A percentile compares a stretch with the other conserved stretches of the same genome.
Conservation (phyloP, 2,113 vertebrate genomes). For the Lota lota region DNA sequence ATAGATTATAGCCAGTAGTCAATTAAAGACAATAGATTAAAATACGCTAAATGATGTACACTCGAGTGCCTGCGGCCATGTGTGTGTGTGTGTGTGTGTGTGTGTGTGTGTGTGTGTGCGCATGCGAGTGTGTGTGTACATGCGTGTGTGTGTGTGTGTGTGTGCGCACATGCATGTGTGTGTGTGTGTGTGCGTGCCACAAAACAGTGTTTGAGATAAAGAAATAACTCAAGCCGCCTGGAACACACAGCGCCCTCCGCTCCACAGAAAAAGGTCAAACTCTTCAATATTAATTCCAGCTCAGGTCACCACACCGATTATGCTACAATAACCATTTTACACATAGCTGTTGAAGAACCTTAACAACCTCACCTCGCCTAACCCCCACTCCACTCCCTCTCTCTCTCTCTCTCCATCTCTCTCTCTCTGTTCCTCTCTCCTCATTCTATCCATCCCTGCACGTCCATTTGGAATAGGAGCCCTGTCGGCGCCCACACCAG, state of each 20-base stretch:
- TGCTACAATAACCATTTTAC: constrained; percentile 69
- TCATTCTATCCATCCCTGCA: constrained; percentile 38
- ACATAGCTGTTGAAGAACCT: constrained; percentile 30
- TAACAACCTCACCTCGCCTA: background rate
- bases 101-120: background rate
- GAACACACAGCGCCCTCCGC: constrained; percentile 35
- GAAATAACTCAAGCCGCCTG: constrained; percentile 41
- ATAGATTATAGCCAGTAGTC: too few species aligned
- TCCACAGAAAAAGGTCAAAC: constrained; percentile 61
- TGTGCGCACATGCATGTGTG: background rate
- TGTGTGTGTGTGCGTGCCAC: background rate
- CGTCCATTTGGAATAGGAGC: constrained; percentile 65
- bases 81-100: background rate
- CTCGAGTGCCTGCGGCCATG: background rate
- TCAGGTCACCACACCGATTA: constrained; percentile 67
- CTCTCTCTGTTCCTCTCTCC: constrained; percentile 24
- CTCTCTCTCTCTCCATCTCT: constrained; percentile 12
- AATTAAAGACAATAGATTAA: too few species aligned
- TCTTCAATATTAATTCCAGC: constrained; percentile 64
- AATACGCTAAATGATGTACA: too few species aligned
- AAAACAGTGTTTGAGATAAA: background rate
- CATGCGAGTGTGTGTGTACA: constrained; percentile 8
- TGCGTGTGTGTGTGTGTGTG: too few species aligned
- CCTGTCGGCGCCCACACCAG: constrained; percentile 56
- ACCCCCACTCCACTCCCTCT: constrained; percentile 12